Evolutionary conservation across 2,888 invertebrate genomes (phyloP), one percentile per base, ranked within the genome.

Genomic region (Protophormia terraenovae): DNA sequence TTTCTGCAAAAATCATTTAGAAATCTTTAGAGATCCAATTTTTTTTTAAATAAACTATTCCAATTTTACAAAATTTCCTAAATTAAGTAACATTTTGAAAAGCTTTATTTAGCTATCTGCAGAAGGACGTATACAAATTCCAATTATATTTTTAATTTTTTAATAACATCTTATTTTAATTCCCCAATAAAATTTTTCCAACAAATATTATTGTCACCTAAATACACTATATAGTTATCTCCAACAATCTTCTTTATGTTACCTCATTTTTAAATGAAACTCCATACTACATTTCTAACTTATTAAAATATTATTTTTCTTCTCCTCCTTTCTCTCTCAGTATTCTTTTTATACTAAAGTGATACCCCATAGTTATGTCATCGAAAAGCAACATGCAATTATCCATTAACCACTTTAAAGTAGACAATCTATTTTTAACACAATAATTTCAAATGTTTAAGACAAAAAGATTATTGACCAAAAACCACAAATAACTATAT

Each of bases 401-500:
- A 80, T 38, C 66, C 35, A 58, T 80, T 80, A 71, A 60, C 19
- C 47, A 62, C 50, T 78, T 78, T 67, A 77, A 58, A n/a, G 45
- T 8, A 77, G 58, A 77, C 45, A 77, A 67, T 77, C 53, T 71
- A 12, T 75, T 62, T 58, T 64, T 62, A 76, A 82, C 64, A 62
- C 69, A 45, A 55, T 71, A 77, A 82, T 82, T 82, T 77, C 41
- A 24, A 14, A 24, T 64, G 32, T 80, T 80, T 80, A 35, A 71
- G 64, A 55, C 67, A 60, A 60, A 81, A 76, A 76, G 32, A 66
- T 66, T 64, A 10, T 45, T 45, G 53, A 47, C 55, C 62, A 53
- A 76, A 53, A 64, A 67, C 72, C 53, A 29, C 67, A 71, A 82
- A 82, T 82, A 71, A 82, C 76, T 71, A 82, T 82, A 64, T 71